A percentile compares a stretch with the other conserved stretches of the same genome.
Evolutionary conservation across 2,113 vertebrate species (phyloP).

Genomic region (Sphyrna mokarran): DNA sequence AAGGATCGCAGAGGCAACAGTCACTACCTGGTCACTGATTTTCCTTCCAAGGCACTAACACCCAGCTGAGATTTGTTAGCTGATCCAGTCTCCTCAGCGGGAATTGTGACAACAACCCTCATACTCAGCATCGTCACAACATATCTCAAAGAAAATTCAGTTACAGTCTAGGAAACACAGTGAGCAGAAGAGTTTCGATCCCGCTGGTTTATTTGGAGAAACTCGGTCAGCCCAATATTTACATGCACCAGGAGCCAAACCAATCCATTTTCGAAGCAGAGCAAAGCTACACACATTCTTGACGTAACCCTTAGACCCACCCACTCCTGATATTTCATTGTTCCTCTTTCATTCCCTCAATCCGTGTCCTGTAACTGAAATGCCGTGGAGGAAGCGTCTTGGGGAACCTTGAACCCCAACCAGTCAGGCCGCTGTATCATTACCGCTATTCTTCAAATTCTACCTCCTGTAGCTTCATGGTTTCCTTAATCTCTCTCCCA

Average conservation of each 20-base stretch:
- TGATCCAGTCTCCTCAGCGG: not conserved
- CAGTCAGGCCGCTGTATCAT: too few relatives aligned
- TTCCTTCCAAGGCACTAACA: not conserved
- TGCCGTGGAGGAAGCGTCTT: too few relatives aligned
- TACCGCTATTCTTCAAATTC: not conserved
- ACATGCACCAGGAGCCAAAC: not conserved
- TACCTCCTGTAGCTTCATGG: not conserved
- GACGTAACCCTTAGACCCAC: not conserved
- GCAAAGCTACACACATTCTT: not conserved
- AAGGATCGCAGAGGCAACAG: not conserved
- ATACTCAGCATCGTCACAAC: not conserved
- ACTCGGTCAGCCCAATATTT: not conserved
- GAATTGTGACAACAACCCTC: not conserved
- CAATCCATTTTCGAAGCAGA: not conserved
- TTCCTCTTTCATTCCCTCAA: not conserved
- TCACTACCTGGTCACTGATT: not conserved
- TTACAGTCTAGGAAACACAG: not conserved
- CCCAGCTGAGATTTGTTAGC: not conserved
- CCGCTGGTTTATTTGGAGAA: not conserved
- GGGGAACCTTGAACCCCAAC: too few relatives aligned
- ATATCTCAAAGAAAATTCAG: not conserved
- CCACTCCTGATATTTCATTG: not conserved
- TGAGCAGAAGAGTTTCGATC: not conserved
- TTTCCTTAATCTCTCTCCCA: accelerated
- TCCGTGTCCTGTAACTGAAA: not conserved